Evolutionary conservation across 2,113 vertebrate genomes (phyloP).

Genomic region (Zosterops borbonicus): DNA sequence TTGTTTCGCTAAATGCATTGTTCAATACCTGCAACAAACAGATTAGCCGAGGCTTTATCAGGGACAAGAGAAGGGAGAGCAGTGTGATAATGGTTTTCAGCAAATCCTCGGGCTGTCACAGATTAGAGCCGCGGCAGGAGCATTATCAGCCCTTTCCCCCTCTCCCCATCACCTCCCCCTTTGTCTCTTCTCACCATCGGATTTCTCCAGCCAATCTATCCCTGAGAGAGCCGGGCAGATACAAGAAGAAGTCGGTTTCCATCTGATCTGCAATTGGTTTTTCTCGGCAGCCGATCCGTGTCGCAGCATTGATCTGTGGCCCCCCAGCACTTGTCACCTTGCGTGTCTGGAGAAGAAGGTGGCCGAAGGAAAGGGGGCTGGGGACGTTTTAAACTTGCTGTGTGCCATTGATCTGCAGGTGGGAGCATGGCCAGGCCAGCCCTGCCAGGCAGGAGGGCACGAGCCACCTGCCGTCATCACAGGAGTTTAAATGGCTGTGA

Average conservation of each 20-base stretch:
- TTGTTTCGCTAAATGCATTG: constrained; percentile 85
- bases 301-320: constrained; percentile 75
- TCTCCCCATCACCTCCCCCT: constrained; percentile 65
- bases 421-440: constrained; percentile 25
- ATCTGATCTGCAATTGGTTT: constrained; percentile 89
- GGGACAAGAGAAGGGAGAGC: constrained; percentile 80
- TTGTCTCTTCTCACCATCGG: constrained; percentile 83
- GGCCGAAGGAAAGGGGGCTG: background rate
- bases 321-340: constrained; percentile 75
- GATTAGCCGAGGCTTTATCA: constrained; percentile 93
- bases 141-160: constrained; percentile 80
- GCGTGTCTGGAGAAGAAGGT: constrained; percentile 55
- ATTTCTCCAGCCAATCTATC: constrained; percentile 91
- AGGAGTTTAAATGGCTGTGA: constrained; percentile 47
- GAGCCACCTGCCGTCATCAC: constrained; percentile 27
- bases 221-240: constrained; percentile 80
- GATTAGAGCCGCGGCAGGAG: constrained; percentile 86
- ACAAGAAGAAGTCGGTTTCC: constrained; percentile 91
- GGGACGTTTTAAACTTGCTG: constrained; percentile 64
- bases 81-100: constrained; percentile 95
- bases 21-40: constrained; percentile 94
- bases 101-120: constrained; percentile 91
- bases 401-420: constrained; percentile 67
- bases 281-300: constrained; percentile 81
- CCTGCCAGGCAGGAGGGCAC: background rate